A percentile compares a stretch with the other conserved stretches of the same genome.
These are phyloP conservation scores for Lontra canadensis DNA, from an alignment of 2,113 vertebrate genomes.

Conservation along the genomic window DNA sequence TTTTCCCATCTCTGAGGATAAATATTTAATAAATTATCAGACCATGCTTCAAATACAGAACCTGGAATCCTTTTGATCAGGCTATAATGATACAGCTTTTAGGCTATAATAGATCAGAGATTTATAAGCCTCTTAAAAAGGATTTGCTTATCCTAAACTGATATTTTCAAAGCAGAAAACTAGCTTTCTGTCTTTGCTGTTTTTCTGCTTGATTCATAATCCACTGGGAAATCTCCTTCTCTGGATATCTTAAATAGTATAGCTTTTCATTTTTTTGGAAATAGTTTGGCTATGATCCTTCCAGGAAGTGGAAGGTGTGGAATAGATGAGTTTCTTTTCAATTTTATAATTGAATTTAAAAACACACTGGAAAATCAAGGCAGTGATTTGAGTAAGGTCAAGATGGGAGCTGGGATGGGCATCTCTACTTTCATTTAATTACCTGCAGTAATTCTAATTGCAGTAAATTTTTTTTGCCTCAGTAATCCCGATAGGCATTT, in stretches of 20 bases:
- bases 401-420: background rate
- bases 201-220: conserved; percentile 21
- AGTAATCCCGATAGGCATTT: conserved; percentile 2
- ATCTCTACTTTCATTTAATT: conserved; percentile 43
- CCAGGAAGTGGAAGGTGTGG: background rate
- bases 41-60: conserved; percentile 16
- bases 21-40: conserved; percentile 44
- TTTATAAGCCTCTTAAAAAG: background rate
- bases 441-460: conserved; percentile 7
- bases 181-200: conserved; percentile 20
- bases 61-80: conserved; percentile 23
- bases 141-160: background rate
- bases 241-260: background rate
- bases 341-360: conserved; percentile 28
- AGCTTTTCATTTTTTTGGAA: background rate
- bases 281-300: background rate
- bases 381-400: background rate
- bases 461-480: background rate
- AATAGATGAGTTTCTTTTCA: conserved; percentile 10
- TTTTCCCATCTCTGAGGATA: background rate
- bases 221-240: background rate
- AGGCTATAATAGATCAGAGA: background rate
- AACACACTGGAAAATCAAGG: background rate
- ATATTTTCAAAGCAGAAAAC: conserved; percentile 38
- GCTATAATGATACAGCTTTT: background rate